Evolutionary conservation across 2,888 invertebrate genomes (phyloP), one percentile per base, ranked within the genome.

Genomic region (Ethmia dodecea): DNA sequence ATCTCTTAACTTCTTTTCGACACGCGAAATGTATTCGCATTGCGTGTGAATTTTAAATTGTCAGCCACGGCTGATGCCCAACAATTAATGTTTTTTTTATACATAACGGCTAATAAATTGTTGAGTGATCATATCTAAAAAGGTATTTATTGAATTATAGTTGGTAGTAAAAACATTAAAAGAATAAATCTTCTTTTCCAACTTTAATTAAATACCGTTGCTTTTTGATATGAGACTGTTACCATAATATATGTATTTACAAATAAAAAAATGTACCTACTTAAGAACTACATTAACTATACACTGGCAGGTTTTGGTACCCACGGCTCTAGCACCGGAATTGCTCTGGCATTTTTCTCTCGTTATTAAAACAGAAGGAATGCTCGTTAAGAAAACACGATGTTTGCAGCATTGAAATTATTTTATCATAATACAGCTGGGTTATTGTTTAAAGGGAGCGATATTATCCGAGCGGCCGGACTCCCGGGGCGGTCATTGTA

Each of bases 401-500:
- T 73, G 75, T 77, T 76, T 75, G 72, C 26, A 69, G 70, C 71
- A 77, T 80, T 74, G 69, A 75, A 81, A 83, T 80, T 76, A 70
- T 79, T 81, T 81, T 79, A 80, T 83, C 78, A 81, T 83, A 79
- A 79, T 79, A 70, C 74, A 67, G 74, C 68, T 60, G 60, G 70
- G 79, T 79, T 83, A 81, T 81, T 81, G 81, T 81, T 79, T 79
- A 75, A 76, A 65, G 67, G 70, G 60, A 66, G 71, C 77, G 81
- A 83, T 81, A 75, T 64, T 76, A 83, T 84, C 81, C 78, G 69
- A 69, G 60, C 66, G 63, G 60, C 15, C 56, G 55, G 65, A 61
- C 75, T 80, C 81, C 80, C 73, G 81, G 72, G 76, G 83, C 83
- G 78, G 70, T 83, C 81, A 84, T 86, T 86, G 84, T 86, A 75